Evolutionary conservation across 2,113 vertebrate genomes (phyloP), one percentile per base, ranked within the genome.

Genomic region (Sigmodon hispidus): DNA sequence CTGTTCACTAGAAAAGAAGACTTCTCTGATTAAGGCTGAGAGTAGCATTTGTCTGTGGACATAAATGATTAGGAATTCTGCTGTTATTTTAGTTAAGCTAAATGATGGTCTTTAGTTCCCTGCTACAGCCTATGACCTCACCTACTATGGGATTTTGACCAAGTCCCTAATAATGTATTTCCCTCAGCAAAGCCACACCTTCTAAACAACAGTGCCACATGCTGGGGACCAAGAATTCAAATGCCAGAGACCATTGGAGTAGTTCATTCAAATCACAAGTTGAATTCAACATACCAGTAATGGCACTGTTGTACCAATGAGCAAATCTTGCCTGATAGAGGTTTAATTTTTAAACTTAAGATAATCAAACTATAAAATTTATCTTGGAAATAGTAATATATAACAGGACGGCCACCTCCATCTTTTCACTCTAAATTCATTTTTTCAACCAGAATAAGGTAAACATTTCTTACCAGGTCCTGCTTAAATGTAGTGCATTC

Each of bases 301-400:
- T 81, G 21, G 22, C 12, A 8, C 55, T 83, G 3, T 40, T 61
- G 5, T 59, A 43, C n/a, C 59, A 75, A 24, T 29, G 79, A 34
- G 55, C 22, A 40, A 22, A 17, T 43, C 22, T 40, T 61, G 36
- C 24, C 22, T 26, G 5, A 24, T 4, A 83, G 55, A 83, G 12
- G 61, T 72, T 94, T 91, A 77, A 40, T 80, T 85, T 84, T 50
- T 15, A 55, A 34, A 80, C 67, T 45, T 55, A 31, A 89, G 73
- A 55, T 50, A 77, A 50, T 50, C 13, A 95, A 89, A 81, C 50
- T 63, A 31, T 81, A 69, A 95, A 92, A 43, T 81, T 69, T 34
- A 91, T 79, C 72, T 80, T 7, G 11, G 76, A 95, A 90, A 40
- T 87, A 65, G 26, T 72, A 80, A 85, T 45, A 86, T 26, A 29